phyloP scores from a whole-genome alignment of 53 echinoderm and acorn worm species.

The Stichopus horrens region DNA sequence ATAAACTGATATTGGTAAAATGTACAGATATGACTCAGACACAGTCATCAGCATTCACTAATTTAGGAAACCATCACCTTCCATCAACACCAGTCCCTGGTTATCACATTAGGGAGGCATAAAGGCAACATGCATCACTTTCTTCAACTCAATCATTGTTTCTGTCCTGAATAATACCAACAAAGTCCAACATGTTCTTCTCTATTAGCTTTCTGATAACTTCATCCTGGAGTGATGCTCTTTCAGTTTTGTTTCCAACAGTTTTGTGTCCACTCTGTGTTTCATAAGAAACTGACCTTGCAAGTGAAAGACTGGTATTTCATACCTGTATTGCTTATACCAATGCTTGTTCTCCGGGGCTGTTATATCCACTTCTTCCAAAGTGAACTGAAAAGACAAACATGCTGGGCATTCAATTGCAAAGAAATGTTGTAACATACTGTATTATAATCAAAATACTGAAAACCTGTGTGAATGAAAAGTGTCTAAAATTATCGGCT shows the following conservation, averaged over 20 bases:
- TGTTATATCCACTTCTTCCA: constrained; percentile 92
- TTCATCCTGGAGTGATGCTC: constrained; percentile 5
- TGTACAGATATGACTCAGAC: too few species aligned
- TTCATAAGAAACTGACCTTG: constrained; percentile 92
- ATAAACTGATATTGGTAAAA: too few species aligned
- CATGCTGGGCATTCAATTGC: not conserved
- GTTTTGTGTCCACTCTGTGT: constrained; percentile 76
- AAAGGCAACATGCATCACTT: too few species aligned
- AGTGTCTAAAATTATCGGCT: not conserved
- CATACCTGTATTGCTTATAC: constrained; percentile 81
- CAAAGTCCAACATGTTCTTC: too few species aligned
- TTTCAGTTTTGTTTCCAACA: constrained; percentile 57
- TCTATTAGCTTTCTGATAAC: not conserved
- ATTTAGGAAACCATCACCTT: too few species aligned
- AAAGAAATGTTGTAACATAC: not conserved
- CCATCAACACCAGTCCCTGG: too few species aligned
- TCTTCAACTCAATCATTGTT: too few species aligned
- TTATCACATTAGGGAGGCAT: too few species aligned
- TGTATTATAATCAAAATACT: not conserved
- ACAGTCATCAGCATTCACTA: too few species aligned
- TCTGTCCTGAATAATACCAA: too few species aligned
- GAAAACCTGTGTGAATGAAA: too few species aligned
- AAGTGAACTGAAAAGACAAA: constrained; percentile 60
- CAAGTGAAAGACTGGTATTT: constrained; percentile 97
- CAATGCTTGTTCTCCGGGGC: constrained; percentile 73